These are phyloP conservation scores for Lepidurus packardi DNA, from an alignment of 1,140 invertebrate genomes.

Conservation along the genomic window DNA sequence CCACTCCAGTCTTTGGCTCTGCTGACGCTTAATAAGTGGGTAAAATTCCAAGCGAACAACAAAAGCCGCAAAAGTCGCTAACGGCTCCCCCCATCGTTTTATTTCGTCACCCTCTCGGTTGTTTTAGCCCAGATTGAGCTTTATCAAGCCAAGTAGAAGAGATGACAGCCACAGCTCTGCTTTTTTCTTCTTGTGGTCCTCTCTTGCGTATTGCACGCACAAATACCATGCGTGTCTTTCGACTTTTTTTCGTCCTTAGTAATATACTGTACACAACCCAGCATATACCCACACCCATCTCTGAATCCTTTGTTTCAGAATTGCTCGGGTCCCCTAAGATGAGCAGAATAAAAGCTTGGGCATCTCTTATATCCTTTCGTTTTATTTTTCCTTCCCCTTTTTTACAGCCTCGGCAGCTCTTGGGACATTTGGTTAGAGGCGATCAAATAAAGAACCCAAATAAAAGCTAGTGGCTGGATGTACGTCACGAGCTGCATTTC, in stretches of 20 bases:
- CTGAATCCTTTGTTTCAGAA: not conserved
- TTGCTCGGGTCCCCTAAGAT: not conserved
- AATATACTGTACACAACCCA: not conserved
- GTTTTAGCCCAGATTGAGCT: constrained; percentile 1
- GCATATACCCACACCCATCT: not conserved
- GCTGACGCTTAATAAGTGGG: no score
- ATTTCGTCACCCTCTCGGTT: not conserved
- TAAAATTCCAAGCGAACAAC: no score
- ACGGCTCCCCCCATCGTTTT: not conserved
- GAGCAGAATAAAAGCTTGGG: no score
- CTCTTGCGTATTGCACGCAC: not conserved
- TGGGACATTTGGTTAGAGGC: no score
- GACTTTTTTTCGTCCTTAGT: not conserved
- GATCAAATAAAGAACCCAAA: no score
- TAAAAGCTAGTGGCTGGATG: no score
- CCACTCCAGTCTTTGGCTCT: no score
- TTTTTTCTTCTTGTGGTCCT: not conserved
- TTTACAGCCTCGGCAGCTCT: no score
- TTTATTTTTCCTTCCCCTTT: no score
- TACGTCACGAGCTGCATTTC: no score
- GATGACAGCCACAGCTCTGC: not conserved
- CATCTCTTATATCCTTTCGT: no score
- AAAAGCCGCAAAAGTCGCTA: no score
- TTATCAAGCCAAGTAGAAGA: not conserved
- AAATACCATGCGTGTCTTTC: not conserved